These are phyloP conservation scores for Pantherophis alleghaniensis DNA, from an alignment of 2,797 vertebrate genomes.

Conservation along the genomic window DNA sequence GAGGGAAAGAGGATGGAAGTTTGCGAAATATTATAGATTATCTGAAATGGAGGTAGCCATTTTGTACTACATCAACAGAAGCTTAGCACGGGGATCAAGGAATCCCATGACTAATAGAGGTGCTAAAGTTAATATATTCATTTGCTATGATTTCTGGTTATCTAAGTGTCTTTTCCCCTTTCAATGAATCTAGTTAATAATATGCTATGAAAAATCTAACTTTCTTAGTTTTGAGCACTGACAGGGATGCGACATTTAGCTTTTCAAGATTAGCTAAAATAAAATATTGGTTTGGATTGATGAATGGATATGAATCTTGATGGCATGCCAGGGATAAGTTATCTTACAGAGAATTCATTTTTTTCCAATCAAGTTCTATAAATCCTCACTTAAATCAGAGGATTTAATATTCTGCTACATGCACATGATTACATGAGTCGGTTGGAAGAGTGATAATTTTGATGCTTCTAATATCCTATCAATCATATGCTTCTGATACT, in stretches of 20 bases:
- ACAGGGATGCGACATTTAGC: background rate
- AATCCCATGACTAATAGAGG: background rate
- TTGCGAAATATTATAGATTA: background rate
- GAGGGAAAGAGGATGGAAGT: background rate
- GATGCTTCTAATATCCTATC: background rate
- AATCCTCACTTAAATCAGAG: background rate
- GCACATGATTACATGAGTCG: background rate
- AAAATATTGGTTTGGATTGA: background rate
- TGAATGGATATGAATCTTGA: background rate
- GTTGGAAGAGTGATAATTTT: background rate
- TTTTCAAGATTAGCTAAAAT: background rate
- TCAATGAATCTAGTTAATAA: background rate
- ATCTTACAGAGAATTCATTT: background rate
- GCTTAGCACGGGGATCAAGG: background rate
- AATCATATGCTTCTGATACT: background rate
- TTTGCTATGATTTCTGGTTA: background rate
- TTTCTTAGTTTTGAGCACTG: background rate
- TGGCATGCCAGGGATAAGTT: background rate
- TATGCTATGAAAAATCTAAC: background rate
- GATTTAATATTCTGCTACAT: background rate
- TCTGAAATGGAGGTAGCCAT: background rate
- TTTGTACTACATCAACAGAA: background rate
- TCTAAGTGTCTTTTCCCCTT: background rate
- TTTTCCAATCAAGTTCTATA: background rate
- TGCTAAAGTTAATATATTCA: background rate